Conservation (phyloP, 2,113 vertebrate genomes). For the Tauraco erythrolophus region DNA sequence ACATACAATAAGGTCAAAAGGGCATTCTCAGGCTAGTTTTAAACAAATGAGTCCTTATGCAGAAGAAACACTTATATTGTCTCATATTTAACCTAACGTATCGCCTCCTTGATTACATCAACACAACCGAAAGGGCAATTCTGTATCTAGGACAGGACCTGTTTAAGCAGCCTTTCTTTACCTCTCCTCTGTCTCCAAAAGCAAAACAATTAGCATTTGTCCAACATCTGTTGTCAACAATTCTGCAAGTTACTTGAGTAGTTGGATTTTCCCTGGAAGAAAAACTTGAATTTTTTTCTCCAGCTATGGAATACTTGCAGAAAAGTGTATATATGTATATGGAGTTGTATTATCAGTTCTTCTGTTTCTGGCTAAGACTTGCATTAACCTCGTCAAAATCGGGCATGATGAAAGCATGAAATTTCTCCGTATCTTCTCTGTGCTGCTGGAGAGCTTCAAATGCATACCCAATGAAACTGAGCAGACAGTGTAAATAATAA, state of each 20-base stretch:
- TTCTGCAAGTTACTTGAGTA: neutral
- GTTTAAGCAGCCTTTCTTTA: neutral
- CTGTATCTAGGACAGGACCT: neutral
- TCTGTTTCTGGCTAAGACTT: neutral
- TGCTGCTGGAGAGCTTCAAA: neutral
- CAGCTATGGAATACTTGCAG: neutral
- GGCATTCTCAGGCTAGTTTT: neutral
- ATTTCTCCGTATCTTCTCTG: neutral
- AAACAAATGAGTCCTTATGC: neutral
- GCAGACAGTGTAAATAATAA: neutral
- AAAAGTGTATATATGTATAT: too few species aligned
- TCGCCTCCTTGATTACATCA: neutral
- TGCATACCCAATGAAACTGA: neutral
- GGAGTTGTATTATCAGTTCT: neutral
- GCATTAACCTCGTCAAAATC: neutral
- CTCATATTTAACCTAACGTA: neutral
- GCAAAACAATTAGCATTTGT: neutral
- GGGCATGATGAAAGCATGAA: neutral
- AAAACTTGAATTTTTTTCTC: neutral
- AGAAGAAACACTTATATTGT: neutral
- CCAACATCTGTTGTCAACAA: neutral
- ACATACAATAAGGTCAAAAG: neutral
- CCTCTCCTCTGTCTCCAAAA: neutral
- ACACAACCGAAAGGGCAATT: neutral
- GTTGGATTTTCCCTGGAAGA: neutral